phyloP scores from a whole-genome alignment of 1,140 invertebrate genomes.

The Portunus trituberculatus region DNA sequence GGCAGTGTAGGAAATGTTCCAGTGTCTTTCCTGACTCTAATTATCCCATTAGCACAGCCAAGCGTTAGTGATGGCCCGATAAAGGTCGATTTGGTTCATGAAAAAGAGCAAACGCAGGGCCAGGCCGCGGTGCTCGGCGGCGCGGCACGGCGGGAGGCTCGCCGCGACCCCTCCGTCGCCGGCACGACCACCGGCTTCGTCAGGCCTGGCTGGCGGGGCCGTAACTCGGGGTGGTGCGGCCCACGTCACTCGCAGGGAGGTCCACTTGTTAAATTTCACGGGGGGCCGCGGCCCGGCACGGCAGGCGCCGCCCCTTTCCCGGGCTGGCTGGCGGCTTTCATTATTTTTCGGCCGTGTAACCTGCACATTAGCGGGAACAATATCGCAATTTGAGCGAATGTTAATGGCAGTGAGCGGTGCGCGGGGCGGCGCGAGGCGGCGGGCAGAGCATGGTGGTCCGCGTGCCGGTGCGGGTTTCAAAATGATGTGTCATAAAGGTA shows the following conservation, averaged over 20 bases:
- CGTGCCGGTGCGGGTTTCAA: slow-evolving; percentile 66
- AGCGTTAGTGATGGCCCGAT: slow-evolving; percentile 10
- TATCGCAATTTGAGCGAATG: slow-evolving; percentile 42
- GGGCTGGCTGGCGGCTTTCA: slow-evolving; percentile 6
- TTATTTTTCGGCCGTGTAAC: slow-evolving; percentile 29
- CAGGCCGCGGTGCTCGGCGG: not conserved
- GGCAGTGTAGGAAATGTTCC: not conserved
- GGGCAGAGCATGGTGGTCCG: slow-evolving; percentile 68
- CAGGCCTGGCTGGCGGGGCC: slow-evolving; percentile 38
- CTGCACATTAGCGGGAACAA: not conserved
- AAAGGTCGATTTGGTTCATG: slow-evolving; percentile 21
- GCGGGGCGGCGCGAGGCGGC: slow-evolving; percentile 14
- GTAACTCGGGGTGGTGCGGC: slow-evolving; percentile 71
- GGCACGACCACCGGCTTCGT: slow-evolving; percentile 3
- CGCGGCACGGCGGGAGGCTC: not conserved
- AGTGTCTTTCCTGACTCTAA: slow-evolving; percentile 12
- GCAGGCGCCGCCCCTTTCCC: slow-evolving; percentile 5
- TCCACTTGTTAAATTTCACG: slow-evolving; percentile 73
- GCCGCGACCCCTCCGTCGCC: slow-evolving; percentile 42
- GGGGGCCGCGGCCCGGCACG: slow-evolving; percentile 68
- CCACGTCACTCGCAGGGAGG: slow-evolving; percentile 73
- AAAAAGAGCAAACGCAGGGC: not conserved
- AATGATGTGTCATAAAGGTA: slow-evolving; percentile 74
- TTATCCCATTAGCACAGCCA: slow-evolving; percentile 21
- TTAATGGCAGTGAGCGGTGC: slow-evolving; percentile 45